These are phyloP conservation scores for Rhinichthys klamathensis DNA, from an alignment of 2,113 vertebrate species.

Conservation along the genomic window DNA sequence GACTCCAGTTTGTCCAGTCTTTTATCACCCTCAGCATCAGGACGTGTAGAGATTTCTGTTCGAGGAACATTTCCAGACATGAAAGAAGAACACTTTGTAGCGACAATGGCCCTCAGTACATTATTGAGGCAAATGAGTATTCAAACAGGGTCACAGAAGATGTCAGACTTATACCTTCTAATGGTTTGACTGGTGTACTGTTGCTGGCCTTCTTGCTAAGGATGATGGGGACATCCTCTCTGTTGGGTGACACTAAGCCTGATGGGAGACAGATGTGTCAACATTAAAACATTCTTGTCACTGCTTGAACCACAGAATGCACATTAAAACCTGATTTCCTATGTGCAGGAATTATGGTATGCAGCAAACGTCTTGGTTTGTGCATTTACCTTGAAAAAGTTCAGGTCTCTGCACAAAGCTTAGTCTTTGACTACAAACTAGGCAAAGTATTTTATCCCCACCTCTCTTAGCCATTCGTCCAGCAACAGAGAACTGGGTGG, in stretches of 20 bases:
- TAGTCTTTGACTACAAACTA: background rate
- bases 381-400: background rate
- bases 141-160: background rate
- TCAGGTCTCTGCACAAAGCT: background rate
- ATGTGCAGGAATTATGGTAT: background rate
- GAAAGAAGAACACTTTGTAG: background rate
- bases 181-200: constrained; percentile 74
- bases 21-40: constrained; percentile 76
- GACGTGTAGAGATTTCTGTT: constrained; percentile 76
- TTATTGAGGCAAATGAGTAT: background rate
- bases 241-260: constrained; percentile 74
- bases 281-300: constrained; percentile 21
- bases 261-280: constrained; percentile 37
- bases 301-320: background rate
- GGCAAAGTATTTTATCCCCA: constrained; percentile 38
- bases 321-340: background rate
- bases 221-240: constrained; percentile 67
- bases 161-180: constrained; percentile 67
- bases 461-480: constrained; percentile 81
- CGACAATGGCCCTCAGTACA: background rate
- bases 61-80: constrained; percentile 23
- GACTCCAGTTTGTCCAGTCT: constrained; percentile 81
- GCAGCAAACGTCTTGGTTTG: background rate
- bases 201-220: constrained; percentile 67
- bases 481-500: constrained; percentile 79